These are phyloP conservation scores for Anthophora plumipes DNA, from an alignment of 2,888 invertebrate species.

Conservation along the genomic window DNA sequence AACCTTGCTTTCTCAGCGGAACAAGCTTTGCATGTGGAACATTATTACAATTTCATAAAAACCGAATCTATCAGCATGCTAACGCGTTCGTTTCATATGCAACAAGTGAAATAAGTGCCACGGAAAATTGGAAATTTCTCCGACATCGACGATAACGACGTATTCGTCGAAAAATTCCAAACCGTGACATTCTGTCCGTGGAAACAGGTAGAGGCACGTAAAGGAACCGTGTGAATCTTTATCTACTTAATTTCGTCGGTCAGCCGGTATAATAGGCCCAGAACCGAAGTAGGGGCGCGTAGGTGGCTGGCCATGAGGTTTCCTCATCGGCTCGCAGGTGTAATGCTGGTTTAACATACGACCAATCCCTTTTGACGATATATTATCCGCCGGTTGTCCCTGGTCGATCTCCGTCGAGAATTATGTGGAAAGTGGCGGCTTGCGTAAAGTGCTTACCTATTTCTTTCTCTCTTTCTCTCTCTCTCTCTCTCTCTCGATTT, in stretches of 20 bases:
- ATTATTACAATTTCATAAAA: too few relatives aligned
- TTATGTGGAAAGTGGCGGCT: slow-evolving; percentile 72
- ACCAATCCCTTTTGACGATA: slow-evolving; percentile 71
- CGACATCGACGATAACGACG: not conserved
- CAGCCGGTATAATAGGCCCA: slow-evolving; percentile 68
- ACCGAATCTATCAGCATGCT: too few relatives aligned
- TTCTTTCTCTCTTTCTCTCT: slow-evolving; percentile 33
- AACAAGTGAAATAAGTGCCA: too few relatives aligned
- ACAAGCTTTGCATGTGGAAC: too few relatives aligned
- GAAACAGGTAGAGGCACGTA: slow-evolving; percentile 9
- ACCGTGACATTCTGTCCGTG: too few relatives aligned
- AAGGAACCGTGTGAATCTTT: slow-evolving; percentile 70
- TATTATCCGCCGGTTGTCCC: slow-evolving; percentile 70
- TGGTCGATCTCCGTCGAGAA: slow-evolving; percentile 64
- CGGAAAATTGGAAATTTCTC: too few relatives aligned
- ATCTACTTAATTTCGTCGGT: slow-evolving; percentile 70
- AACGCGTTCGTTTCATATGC: too few relatives aligned
- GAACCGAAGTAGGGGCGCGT: slow-evolving; percentile 68
- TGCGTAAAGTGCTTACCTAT: slow-evolving; percentile 50
- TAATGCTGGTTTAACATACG: slow-evolving; percentile 71
- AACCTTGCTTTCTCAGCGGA: too few relatives aligned
- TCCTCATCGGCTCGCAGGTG: slow-evolving; percentile 74
- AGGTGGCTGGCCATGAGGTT: slow-evolving; percentile 74
- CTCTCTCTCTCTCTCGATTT: slow-evolving; percentile 33
- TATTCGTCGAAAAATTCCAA: not conserved